Conservation (phyloP, 2,113 vertebrate genomes). For the Cynocephalus volans region DNA sequence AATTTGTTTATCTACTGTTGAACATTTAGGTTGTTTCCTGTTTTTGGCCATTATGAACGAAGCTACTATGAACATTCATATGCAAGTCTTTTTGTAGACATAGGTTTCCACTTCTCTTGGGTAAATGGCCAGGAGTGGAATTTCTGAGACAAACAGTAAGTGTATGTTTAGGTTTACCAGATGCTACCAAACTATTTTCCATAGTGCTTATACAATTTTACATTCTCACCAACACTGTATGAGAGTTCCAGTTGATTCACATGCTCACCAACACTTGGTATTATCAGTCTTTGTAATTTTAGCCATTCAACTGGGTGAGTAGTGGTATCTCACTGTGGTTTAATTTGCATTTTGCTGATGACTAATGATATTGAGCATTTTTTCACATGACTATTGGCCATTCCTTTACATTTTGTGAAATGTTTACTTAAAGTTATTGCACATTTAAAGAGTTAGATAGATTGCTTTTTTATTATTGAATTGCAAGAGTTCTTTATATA, state of each 20-base stretch:
- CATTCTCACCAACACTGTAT: background rate
- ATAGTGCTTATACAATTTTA: background rate
- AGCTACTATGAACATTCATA: background rate
- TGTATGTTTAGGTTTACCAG: slow-evolving; percentile 32
- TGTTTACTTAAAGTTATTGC: slow-evolving; percentile 19
- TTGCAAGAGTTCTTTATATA: slow-evolving; percentile 39
- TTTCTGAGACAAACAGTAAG: slow-evolving; percentile 35
- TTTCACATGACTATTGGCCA: background rate
- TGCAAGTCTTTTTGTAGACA: background rate
- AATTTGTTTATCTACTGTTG: background rate
- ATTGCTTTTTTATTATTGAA: slow-evolving; percentile 7
- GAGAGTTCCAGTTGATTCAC: background rate
- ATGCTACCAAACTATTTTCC: slow-evolving; percentile 23
- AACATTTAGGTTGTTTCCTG: slow-evolving; percentile 14
- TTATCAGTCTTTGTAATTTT: slow-evolving; percentile 23
- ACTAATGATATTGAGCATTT: background rate
- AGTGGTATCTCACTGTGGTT: background rate
- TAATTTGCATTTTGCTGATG: slow-evolving; percentile 53
- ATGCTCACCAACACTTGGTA: background rate
- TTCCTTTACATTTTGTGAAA: slow-evolving; percentile 1
- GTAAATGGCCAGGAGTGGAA: background rate
- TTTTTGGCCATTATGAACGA: slow-evolving; percentile 17
- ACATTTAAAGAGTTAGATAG: background rate
- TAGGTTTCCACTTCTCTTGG: slow-evolving; percentile 47
- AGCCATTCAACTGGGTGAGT: background rate